Evolutionary conservation across 1,140 invertebrate species (phyloP).

Genomic region (Plectus sambesii): DNA sequence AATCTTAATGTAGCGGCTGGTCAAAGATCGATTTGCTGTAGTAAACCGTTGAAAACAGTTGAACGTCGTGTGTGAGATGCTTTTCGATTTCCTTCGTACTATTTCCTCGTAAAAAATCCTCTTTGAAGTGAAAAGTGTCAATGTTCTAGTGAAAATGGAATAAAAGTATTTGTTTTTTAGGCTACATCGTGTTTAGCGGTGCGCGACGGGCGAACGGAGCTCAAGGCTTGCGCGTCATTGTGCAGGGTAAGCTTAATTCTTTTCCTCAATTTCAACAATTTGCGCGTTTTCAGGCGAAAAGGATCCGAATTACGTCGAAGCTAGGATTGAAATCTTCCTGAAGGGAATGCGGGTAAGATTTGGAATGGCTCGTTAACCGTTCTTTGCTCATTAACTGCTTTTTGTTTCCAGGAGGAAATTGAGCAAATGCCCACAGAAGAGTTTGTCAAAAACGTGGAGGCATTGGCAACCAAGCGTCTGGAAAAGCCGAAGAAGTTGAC

Average conservation of each 20-base stretch:
- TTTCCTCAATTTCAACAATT: too few species aligned
- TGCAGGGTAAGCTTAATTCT: conserved; percentile 99
- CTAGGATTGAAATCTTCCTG: conserved; percentile 74
- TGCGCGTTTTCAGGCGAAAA: too few species aligned
- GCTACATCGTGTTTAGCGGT: conserved; percentile 84
- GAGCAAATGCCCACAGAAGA: conserved; percentile 65
- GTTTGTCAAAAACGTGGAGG: conserved; percentile 68
- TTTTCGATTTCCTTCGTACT: too few species aligned
- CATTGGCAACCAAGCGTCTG: conserved; percentile 63
- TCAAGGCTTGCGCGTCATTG: conserved; percentile 71
- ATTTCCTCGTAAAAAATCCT: too few species aligned
- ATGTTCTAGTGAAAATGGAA: too few species aligned
- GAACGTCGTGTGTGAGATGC: background rate
- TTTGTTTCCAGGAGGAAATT: conserved; percentile 55
- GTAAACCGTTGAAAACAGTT: background rate
- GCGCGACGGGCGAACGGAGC: conserved; percentile 65
- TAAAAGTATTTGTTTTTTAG: conserved; percentile 52
- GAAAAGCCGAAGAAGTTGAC: conserved; percentile 79
- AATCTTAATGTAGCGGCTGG: background rate
- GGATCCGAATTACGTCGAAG: conserved; percentile 68
- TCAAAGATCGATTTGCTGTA: too few species aligned
- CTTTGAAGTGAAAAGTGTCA: too few species aligned
- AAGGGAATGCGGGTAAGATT: conserved; percentile 60
- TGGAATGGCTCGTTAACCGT: too few species aligned
- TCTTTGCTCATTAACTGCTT: conserved; percentile 49